These are phyloP conservation scores for Rhizoglyphus robini DNA, from an alignment of 1,140 invertebrate genomes.

Conservation along the genomic window DNA sequence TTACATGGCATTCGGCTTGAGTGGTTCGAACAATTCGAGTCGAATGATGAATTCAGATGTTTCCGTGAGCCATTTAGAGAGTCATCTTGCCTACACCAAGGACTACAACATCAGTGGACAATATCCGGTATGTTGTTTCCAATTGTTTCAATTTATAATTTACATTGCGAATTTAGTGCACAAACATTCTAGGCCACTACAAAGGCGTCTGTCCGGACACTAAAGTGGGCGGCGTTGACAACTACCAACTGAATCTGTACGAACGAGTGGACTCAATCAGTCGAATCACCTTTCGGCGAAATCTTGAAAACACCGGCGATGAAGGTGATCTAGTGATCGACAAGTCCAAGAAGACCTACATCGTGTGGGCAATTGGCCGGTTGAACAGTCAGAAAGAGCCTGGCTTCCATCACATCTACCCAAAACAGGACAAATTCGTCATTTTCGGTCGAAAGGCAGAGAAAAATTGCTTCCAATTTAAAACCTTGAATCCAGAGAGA, in stretches of 20 bases:
- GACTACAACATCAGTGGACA: slow-evolving; percentile 72
- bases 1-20: slow-evolving; percentile 74
- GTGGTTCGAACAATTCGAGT: slow-evolving; percentile 48
- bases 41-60: slow-evolving; percentile 61
- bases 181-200: slow-evolving; percentile 38
- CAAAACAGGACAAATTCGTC: slow-evolving; percentile 50
- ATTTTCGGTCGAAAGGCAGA: slow-evolving; percentile 43
- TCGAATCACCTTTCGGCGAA: slow-evolving; percentile 59
- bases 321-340: slow-evolving; percentile 57
- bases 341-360: slow-evolving; percentile 47
- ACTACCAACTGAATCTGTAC: slow-evolving; percentile 55
- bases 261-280: slow-evolving; percentile 62
- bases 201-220: slow-evolving; percentile 71
- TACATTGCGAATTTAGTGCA: slow-evolving; percentile 34
- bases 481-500: slow-evolving; percentile 10
- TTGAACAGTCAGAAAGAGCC: slow-evolving; percentile 63
- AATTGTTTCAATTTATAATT: slow-evolving; percentile 7
- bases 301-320: slow-evolving; percentile 47
- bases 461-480: slow-evolving; percentile 32
- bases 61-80: slow-evolving; percentile 57
- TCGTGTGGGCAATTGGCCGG: slow-evolving; percentile 71
- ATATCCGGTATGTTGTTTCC: slow-evolving; percentile 42
- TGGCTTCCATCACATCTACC: slow-evolving; percentile 65
- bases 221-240: slow-evolving; percentile 61
- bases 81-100: slow-evolving; percentile 53